Percentiles rank a stretch among this genome's conserved stretches.
Conservation (phyloP, 2,888 invertebrate genomes). For the Trissolcus brochymenae region DNA sequence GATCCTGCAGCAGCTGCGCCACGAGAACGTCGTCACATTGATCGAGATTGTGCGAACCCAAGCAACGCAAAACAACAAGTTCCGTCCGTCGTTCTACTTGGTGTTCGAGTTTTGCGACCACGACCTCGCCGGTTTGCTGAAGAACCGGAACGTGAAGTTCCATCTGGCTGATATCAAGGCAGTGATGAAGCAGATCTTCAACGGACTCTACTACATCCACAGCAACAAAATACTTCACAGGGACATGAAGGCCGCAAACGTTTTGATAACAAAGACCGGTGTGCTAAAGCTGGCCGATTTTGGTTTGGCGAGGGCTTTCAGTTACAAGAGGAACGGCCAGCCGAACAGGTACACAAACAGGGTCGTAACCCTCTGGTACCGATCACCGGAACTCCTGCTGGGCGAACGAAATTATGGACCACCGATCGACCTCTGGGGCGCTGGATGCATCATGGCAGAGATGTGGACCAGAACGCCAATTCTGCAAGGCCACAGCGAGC, state of each 20-base stretch:
- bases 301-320: conserved; percentile 86
- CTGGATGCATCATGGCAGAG: conserved; percentile 99
- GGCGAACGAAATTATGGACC: conserved; percentile 97
- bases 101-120: conserved; percentile 1
- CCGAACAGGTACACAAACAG: conserved; percentile 96
- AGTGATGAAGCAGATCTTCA: conserved; percentile 91
- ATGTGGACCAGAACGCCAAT: conserved; percentile 81
- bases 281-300: conserved; percentile 97
- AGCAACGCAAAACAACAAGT: background rate
- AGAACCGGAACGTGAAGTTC: background rate
- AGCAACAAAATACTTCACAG: conserved; percentile 92
- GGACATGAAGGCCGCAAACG: conserved; percentile 99
- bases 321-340: background rate
- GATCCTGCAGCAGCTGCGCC: background rate
- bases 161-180: conserved; percentile 89
- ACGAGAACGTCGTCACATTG: background rate
- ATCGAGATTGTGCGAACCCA: background rate
- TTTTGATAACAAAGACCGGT: conserved; percentile 96
- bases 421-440: conserved; percentile 97
- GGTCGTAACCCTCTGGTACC: conserved; percentile 97
- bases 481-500: conserved; percentile 97
- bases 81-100: background rate
- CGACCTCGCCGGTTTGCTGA: background rate
- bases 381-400: conserved; percentile 83
- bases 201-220: conserved; percentile 96